Base-by-base conservation (phyloP, 1,140 invertebrate genomes). In the Papilio dardanus region DNA sequence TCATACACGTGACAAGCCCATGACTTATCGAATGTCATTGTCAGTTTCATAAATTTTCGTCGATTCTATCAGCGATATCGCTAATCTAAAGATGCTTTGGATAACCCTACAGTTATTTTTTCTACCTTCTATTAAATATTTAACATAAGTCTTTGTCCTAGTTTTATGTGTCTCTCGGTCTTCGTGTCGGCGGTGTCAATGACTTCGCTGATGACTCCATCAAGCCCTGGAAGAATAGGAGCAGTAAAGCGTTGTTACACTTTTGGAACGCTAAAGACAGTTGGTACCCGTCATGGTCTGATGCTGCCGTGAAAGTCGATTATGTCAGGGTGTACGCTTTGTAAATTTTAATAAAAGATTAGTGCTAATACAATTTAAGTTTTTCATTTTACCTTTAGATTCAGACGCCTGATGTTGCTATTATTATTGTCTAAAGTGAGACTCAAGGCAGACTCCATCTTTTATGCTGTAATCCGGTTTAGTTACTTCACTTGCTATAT, bases 211-310 rank as follows among this genome's bases (percentile, higher is more conserved):
- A 97, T 75, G 73, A 37, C 1, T 67, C 82, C 2, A 74, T 79
- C 0, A 97, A 97, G 85, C 97, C 97, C 0, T 98, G 97, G 97
- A 85, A 77, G 0, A 97, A 97, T 80, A 83, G 86, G n/a, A 89
- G 93, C 74, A 87, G 91, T 3, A 94, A 94, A 78, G 95, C 94
- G 0, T 89, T 95, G 71, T 89, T 94, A 0, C 85, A 94, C 2
- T 96, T 97, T 92, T 97, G 96, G 95, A 88, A 94, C 14, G 91
- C 92, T 5, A 91, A 91, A 6, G 83, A 93, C 35, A 79, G 89
- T 12, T 97, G 96, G 96, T 84, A 94, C 31, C 88, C 93, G 1
- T 96, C 94, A 1, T 97, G 96, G 96, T 82, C 78, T 19, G 86
- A 93, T 12, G 89, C 93, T 24, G 88, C 94, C 12, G 86, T 97